Base-by-base conservation (phyloP, 2,113 vertebrate species). In the Todiramphus chloris region DNA sequence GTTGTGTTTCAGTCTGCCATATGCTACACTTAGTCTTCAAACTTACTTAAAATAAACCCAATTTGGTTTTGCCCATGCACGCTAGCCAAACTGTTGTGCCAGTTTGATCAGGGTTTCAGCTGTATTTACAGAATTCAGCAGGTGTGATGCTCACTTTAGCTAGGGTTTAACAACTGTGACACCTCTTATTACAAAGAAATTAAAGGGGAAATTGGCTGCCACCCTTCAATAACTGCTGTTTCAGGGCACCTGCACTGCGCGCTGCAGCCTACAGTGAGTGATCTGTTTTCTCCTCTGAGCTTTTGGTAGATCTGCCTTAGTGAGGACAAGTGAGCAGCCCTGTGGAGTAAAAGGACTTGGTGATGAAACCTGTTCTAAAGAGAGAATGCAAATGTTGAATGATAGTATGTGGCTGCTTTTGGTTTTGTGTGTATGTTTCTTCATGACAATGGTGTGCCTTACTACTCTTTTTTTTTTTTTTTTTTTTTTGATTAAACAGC, bases 391-490 rank as follows among this genome's bases (percentile, higher is more conserved):
- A 72, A 43, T 53, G 24, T 56, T 68, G 48, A 94, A 87, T 67
- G 68, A 89, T 48, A 14, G 17, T 48, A 31, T 84, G 80, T 78
- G 83, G 80, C 73, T 94, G 27, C 83, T 78, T 87, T 87, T 79
- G 74, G 87, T 79, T 97, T 95, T 94, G 91, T 93, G 70, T 77
- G 48, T 55, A 58, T 87, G 17, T 18, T 55, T 93, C 89, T 93
- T 83, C 6, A 0, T 66, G 62, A 35, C 58, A 79, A 39, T 73
- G 41, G 44, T 82, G 79, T 82, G 69, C 44, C 60, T 35, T 89
- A 33, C 4, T 41, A 41, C 41, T 12, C 39, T 30, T 44, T 68
- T 46, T 30, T 46, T 46, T 17, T 16, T 21, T 51, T 51, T 25
- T 25, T 55, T 31, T 73, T 46, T 48, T 56, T 5, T 69, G 53